Evolutionary conservation across 1,140 invertebrate genomes (phyloP).

Genomic region (Apis dorsata): DNA sequence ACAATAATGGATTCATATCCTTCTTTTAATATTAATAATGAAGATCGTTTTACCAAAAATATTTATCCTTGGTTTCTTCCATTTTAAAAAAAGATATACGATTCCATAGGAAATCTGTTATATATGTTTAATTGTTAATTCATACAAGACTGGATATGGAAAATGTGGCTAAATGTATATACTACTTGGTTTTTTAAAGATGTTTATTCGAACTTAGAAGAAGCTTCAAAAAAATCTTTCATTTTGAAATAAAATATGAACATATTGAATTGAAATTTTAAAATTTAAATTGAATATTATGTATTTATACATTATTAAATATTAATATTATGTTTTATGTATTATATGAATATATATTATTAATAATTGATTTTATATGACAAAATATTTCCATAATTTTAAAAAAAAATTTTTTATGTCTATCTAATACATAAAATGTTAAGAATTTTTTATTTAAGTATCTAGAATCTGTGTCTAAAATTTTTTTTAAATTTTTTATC

Average conservation of each 20-base stretch:
- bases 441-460: no score
- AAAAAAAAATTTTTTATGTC: no score
- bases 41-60: background rate
- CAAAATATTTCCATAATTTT: no score
- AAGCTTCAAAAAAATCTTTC: background rate
- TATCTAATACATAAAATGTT: no score
- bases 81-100: background rate
- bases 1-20: background rate
- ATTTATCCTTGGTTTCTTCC: background rate
- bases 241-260: background rate
- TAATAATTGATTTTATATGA: no score
- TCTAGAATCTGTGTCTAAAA: no score
- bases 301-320: no score
- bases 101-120: background rate
- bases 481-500: no score
- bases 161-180: background rate
- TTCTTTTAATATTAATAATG: background rate
- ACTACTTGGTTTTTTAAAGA: background rate
- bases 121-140: slow-evolving; percentile 10
- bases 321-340: no score
- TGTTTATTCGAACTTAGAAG: no score
- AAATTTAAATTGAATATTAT: no score
- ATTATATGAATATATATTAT: no score
- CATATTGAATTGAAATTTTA: background rate
- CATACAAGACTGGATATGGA: background rate